Base-by-base conservation (phyloP, 2,113 vertebrate genomes). In the Ageneiosus marmoratus region DNA sequence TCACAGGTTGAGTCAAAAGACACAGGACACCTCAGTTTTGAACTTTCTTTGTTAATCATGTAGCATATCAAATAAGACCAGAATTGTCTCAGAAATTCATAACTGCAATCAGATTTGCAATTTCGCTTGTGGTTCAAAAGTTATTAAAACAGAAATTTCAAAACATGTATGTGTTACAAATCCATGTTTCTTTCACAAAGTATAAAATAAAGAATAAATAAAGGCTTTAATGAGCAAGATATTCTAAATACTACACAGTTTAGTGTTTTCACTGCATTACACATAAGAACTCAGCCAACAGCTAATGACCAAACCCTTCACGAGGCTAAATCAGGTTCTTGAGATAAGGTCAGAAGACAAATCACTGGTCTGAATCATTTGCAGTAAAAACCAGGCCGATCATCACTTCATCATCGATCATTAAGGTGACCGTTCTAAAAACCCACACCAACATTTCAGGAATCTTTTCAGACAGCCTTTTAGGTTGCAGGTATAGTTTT, bases 361-460 rank as follows among this genome's bases (percentile, higher is more conserved):
- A 67, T n/a, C 24, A 46, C 24, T 46, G 24, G 51, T 80, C 41
- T 18, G 16, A 29, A 48, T 46, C 1, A 46, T 80, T 34, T 51
- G 41, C 62, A 51, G 27, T 63, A 50, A 67, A 79, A 50, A 32
- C 24, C 48, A 72, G 60, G 55, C 1, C 11, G 6, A 27, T 48
- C 44, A 41, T 16, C 7, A 48, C 11, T 12, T 12, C 4, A 50
- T 76, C n/a, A 11, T 4, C 4, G 3, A 22, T 53, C 6, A n/a
- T 2, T 41, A 7, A 10, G 18, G n/a, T 34, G 55, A 34, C 12
- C 1, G 2, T 46, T 73, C 72, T 34, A 27, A 0, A 83, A 83
- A 87, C 27, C 13, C 0, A 60, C 86, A 87, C 80, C 83, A 87
- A 50, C 86, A 87, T 55, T 0, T 16, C 20, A 82, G 1, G 69